phyloP scores from a whole-genome alignment of 2,113 vertebrate genomes.

The Copsychus sechellarum region DNA sequence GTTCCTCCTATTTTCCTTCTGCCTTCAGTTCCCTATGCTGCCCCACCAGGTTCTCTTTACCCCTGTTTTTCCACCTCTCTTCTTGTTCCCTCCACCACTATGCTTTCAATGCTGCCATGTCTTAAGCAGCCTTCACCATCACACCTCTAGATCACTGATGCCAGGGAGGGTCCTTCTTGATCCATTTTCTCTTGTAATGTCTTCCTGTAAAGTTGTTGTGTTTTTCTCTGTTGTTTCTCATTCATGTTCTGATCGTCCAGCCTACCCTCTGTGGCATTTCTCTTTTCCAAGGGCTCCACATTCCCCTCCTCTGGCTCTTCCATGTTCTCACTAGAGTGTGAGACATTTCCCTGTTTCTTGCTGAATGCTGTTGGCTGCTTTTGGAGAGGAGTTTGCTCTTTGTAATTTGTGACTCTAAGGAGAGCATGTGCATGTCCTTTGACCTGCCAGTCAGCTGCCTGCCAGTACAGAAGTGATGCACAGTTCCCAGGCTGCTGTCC shows the following conservation, averaged over 20 bases:
- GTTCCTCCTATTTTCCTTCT: background rate
- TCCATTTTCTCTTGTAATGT: background rate
- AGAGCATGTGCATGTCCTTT: background rate
- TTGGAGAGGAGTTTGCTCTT: background rate
- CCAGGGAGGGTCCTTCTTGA: background rate
- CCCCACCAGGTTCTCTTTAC: background rate
- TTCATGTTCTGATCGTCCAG: background rate
- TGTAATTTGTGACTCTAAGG: background rate
- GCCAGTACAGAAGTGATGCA: background rate
- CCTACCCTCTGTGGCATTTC: background rate
- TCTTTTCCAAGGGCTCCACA: background rate
- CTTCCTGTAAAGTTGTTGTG: background rate
- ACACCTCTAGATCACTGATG: background rate
- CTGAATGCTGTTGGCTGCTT: background rate
- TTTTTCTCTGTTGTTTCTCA: background rate
- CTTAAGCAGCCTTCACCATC: background rate
- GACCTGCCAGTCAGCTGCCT: background rate
- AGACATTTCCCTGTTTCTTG: background rate
- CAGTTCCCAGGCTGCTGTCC: background rate
- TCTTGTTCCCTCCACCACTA: background rate
- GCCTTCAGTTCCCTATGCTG: rapidly evolving
- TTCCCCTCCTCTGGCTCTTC: background rate
- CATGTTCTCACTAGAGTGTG: rapidly evolving
- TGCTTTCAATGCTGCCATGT: background rate
- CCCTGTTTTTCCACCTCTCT: background rate